Evolutionary conservation across 2,797 vertebrate genomes (phyloP).

Genomic region (Neostethus bicornis): DNA sequence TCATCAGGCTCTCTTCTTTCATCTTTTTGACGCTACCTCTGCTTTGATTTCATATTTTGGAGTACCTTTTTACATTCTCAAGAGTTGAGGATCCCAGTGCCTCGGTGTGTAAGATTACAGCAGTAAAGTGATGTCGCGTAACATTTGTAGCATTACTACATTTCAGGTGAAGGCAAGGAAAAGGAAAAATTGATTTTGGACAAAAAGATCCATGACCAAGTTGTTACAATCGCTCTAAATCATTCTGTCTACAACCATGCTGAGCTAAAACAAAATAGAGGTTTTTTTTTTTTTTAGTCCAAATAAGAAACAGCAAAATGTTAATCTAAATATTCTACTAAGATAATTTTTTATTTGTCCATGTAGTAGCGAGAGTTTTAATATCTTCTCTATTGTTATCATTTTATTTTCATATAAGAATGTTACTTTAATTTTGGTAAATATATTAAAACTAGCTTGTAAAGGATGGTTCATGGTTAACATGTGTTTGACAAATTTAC

Average conservation of each 20-base stretch:
- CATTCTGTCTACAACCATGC: not conserved
- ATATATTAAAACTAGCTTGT: too few relatives aligned
- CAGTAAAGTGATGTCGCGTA: slow-evolving; percentile 44
- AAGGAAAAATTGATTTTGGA: not conserved
- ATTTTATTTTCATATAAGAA: too few relatives aligned
- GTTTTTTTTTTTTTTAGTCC: too few relatives aligned
- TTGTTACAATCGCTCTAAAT: not conserved
- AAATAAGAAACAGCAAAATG: too few relatives aligned
- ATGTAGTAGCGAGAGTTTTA: too few relatives aligned
- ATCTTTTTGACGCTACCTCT: slow-evolving; percentile 66
- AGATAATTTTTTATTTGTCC: too few relatives aligned
- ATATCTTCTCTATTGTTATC: too few relatives aligned
- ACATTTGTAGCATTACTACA: slow-evolving; percentile 31
- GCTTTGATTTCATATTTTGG: slow-evolving; percentile 77
- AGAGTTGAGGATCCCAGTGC: slow-evolving; percentile 45
- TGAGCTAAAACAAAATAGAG: not conserved
- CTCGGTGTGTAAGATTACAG: slow-evolving; percentile 51
- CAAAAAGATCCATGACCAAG: slow-evolving; percentile 10
- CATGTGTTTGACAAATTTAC: too few relatives aligned
- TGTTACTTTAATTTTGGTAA: too few relatives aligned
- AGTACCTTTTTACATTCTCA: slow-evolving; percentile 58
- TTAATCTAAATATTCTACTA: too few relatives aligned
- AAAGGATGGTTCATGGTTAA: too few relatives aligned
- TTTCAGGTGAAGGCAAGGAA: slow-evolving; percentile 14
- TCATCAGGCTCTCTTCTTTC: slow-evolving; percentile 65